phyloP scores from a whole-genome alignment of 2,888 invertebrate genomes.

The Adela reaumurella region DNA sequence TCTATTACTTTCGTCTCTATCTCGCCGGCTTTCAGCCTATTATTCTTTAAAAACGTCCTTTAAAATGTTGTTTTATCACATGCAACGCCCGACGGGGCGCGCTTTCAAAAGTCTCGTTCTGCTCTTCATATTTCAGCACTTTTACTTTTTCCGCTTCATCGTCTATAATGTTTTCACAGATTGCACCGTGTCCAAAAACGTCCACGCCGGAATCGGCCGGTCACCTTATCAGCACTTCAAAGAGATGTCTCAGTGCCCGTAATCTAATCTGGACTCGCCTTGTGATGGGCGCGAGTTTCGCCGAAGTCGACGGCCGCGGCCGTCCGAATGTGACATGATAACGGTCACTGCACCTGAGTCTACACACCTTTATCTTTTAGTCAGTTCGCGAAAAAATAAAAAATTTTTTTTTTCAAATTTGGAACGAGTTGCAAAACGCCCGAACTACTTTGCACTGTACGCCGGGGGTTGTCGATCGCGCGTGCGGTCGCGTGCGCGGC shows the following conservation, averaged over 20 bases:
- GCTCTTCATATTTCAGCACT: not conserved
- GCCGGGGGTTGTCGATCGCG: too few species aligned
- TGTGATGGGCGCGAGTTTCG: slow-evolving; percentile 19
- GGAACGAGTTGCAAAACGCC: too few species aligned
- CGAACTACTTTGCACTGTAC: too few species aligned
- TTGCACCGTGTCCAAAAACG: slow-evolving; percentile 18
- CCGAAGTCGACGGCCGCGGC: not conserved
- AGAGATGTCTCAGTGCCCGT: slow-evolving; percentile 37
- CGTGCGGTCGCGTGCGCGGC: slow-evolving; percentile 26
- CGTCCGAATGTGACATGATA: not conserved
- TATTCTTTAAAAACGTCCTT: slow-evolving; percentile 22
- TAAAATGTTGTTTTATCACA: too few species aligned
- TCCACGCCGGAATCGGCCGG: slow-evolving; percentile 33
- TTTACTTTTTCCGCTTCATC: slow-evolving; percentile 53
- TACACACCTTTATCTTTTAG: not conserved
- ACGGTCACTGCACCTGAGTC: not conserved
- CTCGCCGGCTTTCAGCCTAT: slow-evolving; percentile 38
- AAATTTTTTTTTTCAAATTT: too few species aligned
- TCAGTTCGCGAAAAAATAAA: too few species aligned
- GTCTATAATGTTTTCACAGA: slow-evolving; percentile 15
- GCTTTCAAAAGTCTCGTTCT: too few species aligned
- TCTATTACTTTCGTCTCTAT: not conserved
- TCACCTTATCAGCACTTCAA: slow-evolving; percentile 51
- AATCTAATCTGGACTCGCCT: slow-evolving; percentile 45
- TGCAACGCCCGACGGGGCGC: too few species aligned